Evolutionary conservation across 2,113 vertebrate genomes (phyloP).

Genomic region (Rhinogobius similis): DNA sequence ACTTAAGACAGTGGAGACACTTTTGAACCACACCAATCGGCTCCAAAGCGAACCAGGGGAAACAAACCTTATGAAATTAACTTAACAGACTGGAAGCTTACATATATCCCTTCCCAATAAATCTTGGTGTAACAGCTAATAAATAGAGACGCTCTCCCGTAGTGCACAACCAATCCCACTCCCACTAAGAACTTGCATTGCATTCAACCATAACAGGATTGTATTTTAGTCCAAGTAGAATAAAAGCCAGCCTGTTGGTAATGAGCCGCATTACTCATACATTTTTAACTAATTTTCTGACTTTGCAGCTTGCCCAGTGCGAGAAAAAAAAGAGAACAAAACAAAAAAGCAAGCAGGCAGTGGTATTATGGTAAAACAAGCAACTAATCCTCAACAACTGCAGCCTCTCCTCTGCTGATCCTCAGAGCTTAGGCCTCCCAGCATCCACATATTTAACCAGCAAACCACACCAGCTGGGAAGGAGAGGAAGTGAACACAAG

Average conservation of each 20-base stretch:
- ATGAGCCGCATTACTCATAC: slow-evolving; percentile 33
- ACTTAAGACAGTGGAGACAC: too few relatives aligned
- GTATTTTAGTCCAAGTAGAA: slow-evolving; percentile 5
- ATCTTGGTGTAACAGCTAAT: not conserved
- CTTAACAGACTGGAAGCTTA: slow-evolving; percentile 4
- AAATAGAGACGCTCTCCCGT: not conserved
- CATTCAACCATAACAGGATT: not conserved
- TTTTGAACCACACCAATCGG: too few relatives aligned
- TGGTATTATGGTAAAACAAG: slow-evolving; percentile 61
- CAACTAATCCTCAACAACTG: slow-evolving; percentile 68
- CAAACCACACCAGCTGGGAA: slow-evolving; percentile 57
- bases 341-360: slow-evolving; percentile 44
- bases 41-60: too few relatives aligned
- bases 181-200: not conserved
- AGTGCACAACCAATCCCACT: not conserved
- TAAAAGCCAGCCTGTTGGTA: slow-evolving; percentile 9
- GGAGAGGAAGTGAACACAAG: slow-evolving; percentile 3
- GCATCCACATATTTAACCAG: slow-evolving; percentile 64
- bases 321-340: slow-evolving; percentile 17
- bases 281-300: slow-evolving; percentile 49
- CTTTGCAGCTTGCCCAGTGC: slow-evolving; percentile 38
- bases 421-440: slow-evolving; percentile 50
- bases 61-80: not conserved
- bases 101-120: not conserved
- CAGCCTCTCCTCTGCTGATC: slow-evolving; percentile 62